Percentiles rank a stretch among this genome's conserved stretches.
phyloP scores from a whole-genome alignment of 2,888 invertebrate genomes.

The Aporophyla nigra region DNA sequence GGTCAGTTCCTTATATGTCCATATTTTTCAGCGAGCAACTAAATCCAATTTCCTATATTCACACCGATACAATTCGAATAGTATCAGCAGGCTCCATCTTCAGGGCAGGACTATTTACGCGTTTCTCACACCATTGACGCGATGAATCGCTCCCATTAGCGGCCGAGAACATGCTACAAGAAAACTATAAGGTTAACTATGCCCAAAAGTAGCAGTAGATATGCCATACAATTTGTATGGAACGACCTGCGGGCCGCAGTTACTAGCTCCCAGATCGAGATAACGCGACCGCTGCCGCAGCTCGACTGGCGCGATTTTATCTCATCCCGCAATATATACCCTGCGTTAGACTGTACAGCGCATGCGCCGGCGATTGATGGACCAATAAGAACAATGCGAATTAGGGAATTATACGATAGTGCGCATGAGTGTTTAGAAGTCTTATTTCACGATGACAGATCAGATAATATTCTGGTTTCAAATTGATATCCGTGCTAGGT shows the following conservation, averaged over 20 bases:
- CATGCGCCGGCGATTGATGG: constrained; percentile 85
- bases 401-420: constrained; percentile 73
- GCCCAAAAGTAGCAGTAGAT: constrained; percentile 89
- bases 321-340: constrained; percentile 81
- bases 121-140: constrained; percentile 83
- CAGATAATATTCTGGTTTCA: constrained; percentile 63
- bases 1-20: constrained; percentile 44
- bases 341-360: constrained; percentile 77
- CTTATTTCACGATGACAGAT: constrained; percentile 66
- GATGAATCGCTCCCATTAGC: constrained; percentile 87
- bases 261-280: constrained; percentile 85
- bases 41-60: constrained; percentile 72
- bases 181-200: constrained; percentile 89
- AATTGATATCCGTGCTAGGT: constrained; percentile 66
- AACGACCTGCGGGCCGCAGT: constrained; percentile 85
- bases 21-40: constrained; percentile 61
- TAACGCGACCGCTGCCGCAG: constrained; percentile 83
- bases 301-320: constrained; percentile 85
- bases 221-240: constrained; percentile 90
- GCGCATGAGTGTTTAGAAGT: constrained; percentile 65
- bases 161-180: constrained; percentile 83
- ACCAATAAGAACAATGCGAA: constrained; percentile 86
- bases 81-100: constrained; percentile 74
- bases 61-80: constrained; percentile 76
- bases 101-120: constrained; percentile 72